These are phyloP conservation scores for Merluccius polli DNA, from an alignment of 2,797 vertebrate genomes.

Conservation along the genomic window DNA sequence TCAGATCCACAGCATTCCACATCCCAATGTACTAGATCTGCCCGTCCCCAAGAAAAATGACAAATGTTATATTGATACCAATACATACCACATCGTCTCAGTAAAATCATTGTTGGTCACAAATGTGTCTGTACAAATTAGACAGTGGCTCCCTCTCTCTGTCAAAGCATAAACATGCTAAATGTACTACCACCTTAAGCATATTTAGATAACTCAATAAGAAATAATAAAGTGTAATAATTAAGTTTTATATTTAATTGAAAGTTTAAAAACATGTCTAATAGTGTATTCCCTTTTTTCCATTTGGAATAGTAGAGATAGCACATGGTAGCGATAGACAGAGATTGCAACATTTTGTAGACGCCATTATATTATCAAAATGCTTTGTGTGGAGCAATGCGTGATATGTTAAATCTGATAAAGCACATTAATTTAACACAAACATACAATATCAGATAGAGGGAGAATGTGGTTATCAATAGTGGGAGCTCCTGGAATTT, in stretches of 20 bases:
- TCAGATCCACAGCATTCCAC: neutral
- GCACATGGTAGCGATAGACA: neutral
- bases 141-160: conserved; percentile 36
- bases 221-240: neutral
- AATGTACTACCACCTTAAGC: neutral
- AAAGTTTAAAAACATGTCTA: too few species aligned
- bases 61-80: conserved; percentile 25
- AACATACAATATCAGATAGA: conserved; percentile 29
- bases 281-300: neutral
- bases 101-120: conserved; percentile 58
- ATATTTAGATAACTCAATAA: neutral
- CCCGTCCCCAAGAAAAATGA: neutral
- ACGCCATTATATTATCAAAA: neutral
- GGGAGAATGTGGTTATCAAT: conserved; percentile 38
- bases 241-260: neutral
- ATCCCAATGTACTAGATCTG: neutral
- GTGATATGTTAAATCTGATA: neutral
- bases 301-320: neutral
- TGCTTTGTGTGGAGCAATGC: neutral
- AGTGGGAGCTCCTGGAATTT: conserved; percentile 52
- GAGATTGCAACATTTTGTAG: neutral
- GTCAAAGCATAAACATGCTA: neutral
- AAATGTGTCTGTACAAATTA: conserved; percentile 11
- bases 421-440: neutral
- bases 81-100: conserved; percentile 26